Conservation (phyloP, 1,140 invertebrate species). For the Drosophila parvula region DNA sequence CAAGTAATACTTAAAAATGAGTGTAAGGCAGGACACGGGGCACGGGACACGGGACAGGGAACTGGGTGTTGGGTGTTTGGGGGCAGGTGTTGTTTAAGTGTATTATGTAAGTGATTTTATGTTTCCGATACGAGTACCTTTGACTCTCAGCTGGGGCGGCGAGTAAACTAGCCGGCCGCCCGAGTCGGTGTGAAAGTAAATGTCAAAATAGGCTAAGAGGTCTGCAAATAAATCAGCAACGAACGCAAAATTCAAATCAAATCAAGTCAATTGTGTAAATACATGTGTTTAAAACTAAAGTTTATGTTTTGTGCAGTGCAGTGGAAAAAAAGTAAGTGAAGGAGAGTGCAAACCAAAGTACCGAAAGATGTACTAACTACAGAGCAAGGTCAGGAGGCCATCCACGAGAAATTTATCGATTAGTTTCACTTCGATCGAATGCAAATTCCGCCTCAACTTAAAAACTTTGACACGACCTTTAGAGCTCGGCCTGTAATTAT, state of each 20-base stretch:
- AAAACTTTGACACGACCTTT: constrained; percentile 32
- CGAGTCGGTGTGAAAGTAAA: constrained; percentile 91
- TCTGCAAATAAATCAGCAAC: constrained; percentile 87
- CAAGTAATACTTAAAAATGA: constrained; percentile 13
- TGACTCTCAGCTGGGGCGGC: constrained; percentile 89
- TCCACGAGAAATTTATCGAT: constrained; percentile 7
- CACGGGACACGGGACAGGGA: background rate
- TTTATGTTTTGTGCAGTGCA: constrained; percentile 24
- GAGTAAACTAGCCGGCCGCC: constrained; percentile 88
- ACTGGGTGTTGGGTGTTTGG: too few species aligned
- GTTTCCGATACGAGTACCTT: constrained; percentile 86
- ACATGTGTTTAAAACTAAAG: constrained; percentile 31
- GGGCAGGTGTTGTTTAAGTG: background rate
- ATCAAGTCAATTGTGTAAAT: constrained; percentile 20
- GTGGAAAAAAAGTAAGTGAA: constrained; percentile 16
- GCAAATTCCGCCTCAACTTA: constrained; percentile 19
- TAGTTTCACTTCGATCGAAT: constrained; percentile 33
- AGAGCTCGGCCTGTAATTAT: constrained; percentile 62
- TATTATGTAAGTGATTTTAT: constrained; percentile 36
- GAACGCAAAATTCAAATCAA: constrained; percentile 52
- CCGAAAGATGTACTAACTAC: constrained; percentile 44
- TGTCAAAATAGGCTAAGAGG: constrained; percentile 90
- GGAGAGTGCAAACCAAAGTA: constrained; percentile 56
- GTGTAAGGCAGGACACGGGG: constrained; percentile 5
- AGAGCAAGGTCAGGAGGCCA: constrained; percentile 24